phyloP scores from a whole-genome alignment of 2,888 invertebrate species.

The Papilio demoleus region DNA sequence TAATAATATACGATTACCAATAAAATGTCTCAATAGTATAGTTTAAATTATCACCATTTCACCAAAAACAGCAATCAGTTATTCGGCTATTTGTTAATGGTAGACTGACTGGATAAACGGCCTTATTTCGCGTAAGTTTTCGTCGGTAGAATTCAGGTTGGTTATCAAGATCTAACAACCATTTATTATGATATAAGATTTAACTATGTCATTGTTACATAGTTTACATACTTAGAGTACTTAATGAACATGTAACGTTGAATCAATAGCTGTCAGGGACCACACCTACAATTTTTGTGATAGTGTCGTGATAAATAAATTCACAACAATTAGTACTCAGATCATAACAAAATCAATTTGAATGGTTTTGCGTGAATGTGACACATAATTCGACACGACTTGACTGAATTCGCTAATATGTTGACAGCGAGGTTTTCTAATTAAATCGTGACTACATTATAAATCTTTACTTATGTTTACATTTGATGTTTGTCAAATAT shows the following conservation, averaged over 20 bases:
- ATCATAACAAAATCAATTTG: conserved; percentile 33
- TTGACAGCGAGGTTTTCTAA: conserved; percentile 2
- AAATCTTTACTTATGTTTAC: background rate
- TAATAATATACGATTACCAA: too few relatives aligned
- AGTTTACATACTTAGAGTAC: conserved; percentile 1
- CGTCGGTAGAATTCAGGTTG: too few relatives aligned
- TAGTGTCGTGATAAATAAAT: conserved; percentile 42
- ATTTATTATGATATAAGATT: background rate
- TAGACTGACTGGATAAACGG: too few relatives aligned
- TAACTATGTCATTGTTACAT: background rate
- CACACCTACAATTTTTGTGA: conserved; percentile 37
- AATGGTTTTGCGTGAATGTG: conserved; percentile 18
- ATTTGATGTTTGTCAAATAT: background rate
- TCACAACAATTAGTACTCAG: conserved; percentile 36
- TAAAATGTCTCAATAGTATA: too few relatives aligned
- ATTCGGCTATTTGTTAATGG: too few relatives aligned
- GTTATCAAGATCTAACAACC: too few relatives aligned
- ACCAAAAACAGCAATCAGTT: too few relatives aligned
- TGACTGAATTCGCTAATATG: conserved; percentile 17
- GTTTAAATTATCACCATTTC: too few relatives aligned
- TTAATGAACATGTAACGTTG: conserved; percentile 1
- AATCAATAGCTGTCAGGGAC: conserved; percentile 10
- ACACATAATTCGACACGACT: conserved; percentile 25
- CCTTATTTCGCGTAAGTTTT: too few relatives aligned
- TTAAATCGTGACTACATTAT: conserved; percentile 23